Percentiles rank a stretch among this genome's conserved stretches.
Conservation (phyloP, 1,140 invertebrate species). For the Pararge aegeria region DNA sequence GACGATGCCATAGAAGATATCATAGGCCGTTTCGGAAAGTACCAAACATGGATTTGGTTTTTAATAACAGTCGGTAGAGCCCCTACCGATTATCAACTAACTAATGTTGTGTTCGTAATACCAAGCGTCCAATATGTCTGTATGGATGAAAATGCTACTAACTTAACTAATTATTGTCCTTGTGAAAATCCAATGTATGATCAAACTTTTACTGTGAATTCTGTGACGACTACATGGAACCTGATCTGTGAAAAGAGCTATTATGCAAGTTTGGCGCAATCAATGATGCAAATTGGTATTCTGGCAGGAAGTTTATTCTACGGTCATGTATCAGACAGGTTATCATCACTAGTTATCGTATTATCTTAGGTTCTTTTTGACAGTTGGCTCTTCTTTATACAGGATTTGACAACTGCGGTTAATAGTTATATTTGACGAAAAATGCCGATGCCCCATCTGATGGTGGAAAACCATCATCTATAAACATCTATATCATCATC, state of each 20-base stretch:
- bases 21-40: conserved; percentile 55
- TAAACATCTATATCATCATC: too few relatives aligned
- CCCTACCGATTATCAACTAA: conserved; percentile 84
- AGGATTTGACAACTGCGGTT: too few relatives aligned
- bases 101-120: conserved; percentile 84
- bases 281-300: conserved; percentile 78
- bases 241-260: conserved; percentile 75
- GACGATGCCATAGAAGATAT: conserved; percentile 54
- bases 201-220: conserved; percentile 60
- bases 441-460: too few relatives aligned
- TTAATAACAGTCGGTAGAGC: conserved; percentile 82
- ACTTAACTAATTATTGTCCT: conserved; percentile 63
- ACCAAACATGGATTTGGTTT: conserved; percentile 79
- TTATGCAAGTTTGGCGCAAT: conserved; percentile 74
- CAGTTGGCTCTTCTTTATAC: too few relatives aligned
- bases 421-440: too few relatives aligned
- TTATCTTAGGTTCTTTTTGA: too few relatives aligned
- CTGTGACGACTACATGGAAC: conserved; percentile 77
- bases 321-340: conserved; percentile 77
- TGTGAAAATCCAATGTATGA: conserved; percentile 69
- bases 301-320: conserved; percentile 75
- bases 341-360: conserved; percentile 73
- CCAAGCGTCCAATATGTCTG: conserved; percentile 83
- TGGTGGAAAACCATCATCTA: too few relatives aligned
- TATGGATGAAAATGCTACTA: conserved; percentile 55